Evolutionary conservation across 2,797 vertebrate genomes (phyloP), one percentile per base, ranked within the genome.

Genomic region (Arnoldichthys spilopterus): DNA sequence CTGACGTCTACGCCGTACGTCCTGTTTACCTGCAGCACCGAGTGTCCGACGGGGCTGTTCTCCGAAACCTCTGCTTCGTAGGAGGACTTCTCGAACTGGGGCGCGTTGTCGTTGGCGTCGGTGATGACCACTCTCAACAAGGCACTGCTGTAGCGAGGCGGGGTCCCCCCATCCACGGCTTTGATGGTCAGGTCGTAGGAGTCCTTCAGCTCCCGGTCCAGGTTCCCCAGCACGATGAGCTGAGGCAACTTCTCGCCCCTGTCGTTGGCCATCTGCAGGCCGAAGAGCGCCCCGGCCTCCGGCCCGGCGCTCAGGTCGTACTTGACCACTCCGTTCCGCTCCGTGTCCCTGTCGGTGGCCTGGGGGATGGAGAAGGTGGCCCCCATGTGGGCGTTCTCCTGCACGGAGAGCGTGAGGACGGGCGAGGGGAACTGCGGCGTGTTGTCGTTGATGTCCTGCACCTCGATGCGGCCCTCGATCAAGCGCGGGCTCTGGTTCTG

Each of bases 361-460:
- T 97, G 76, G 0, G 97, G 96, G 84, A 99, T 98, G 84, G 97
- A 91, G 89, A 99, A 99, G 24, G 98, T 94, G 0, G 95, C 87
- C 78, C 98, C 98, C 0, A 97, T 93, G 70, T 96, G 96, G 22
- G 97, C 98, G 89, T 98, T 99, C 83, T 99, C 98, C 0, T 97
- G 98, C 84, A 99, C 97, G 64, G 96, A 95, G 85, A 99, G 93
- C 0, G 96, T 97, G 82, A 99, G 96, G 77, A 99, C 96, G 0
- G 98, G 96, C 0, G 96, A 97, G 76, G 96, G 95, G 45, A 99
- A 99, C 86, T 98, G 98, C 3, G 98, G 98, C 0, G 97, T 98
- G 93, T 99, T 99, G 93, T 99, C 98, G 7, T 99, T 99, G 89
- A 99, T 97, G 88, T 99, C 98, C 63, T 95, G 95, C 56, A 99